These are phyloP conservation scores for Gari tellinella DNA, from an alignment of 2,888 invertebrate species.

Conservation along the genomic window DNA sequence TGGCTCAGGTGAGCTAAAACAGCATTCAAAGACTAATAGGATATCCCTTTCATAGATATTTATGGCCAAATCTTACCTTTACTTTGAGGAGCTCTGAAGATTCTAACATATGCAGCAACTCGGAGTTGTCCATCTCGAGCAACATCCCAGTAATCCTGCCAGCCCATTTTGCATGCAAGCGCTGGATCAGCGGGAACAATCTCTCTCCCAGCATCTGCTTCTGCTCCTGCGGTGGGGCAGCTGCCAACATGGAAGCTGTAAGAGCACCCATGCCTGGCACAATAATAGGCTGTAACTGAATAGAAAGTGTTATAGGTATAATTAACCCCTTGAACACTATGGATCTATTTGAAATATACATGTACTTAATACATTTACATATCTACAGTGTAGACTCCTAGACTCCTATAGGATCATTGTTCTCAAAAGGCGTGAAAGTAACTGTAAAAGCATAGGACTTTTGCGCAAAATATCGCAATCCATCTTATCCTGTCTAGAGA, in stretches of 20 bases:
- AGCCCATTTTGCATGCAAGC: conserved; percentile 95
- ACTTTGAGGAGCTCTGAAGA: conserved; percentile 97
- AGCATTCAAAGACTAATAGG: too few species aligned
- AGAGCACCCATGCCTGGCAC: conserved; percentile 96
- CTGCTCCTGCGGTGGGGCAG: conserved; percentile 97
- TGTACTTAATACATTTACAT: too few species aligned
- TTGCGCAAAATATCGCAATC: too few species aligned
- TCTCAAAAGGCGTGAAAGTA: too few species aligned
- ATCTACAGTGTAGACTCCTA: too few species aligned
- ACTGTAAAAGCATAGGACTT: too few species aligned
- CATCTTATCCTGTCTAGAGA: too few species aligned
- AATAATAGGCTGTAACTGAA: conserved; percentile 88
- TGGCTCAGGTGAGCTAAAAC: too few species aligned
- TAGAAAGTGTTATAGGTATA: not conserved
- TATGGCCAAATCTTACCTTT: conserved; percentile 89
- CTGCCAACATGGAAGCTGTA: conserved; percentile 98
- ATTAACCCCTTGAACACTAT: too few species aligned
- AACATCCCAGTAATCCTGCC: conserved; percentile 99
- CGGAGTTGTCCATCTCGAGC: conserved; percentile 99
- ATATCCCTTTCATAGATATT: too few species aligned
- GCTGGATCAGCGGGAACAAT: conserved; percentile 95
- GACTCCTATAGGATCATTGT: too few species aligned
- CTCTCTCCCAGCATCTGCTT: conserved; percentile 99
- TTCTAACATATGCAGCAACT: conserved; percentile 98
- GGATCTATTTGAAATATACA: too few species aligned